Evolutionary conservation across 2,888 invertebrate genomes (phyloP).

Genomic region (Plutella xylostella): DNA sequence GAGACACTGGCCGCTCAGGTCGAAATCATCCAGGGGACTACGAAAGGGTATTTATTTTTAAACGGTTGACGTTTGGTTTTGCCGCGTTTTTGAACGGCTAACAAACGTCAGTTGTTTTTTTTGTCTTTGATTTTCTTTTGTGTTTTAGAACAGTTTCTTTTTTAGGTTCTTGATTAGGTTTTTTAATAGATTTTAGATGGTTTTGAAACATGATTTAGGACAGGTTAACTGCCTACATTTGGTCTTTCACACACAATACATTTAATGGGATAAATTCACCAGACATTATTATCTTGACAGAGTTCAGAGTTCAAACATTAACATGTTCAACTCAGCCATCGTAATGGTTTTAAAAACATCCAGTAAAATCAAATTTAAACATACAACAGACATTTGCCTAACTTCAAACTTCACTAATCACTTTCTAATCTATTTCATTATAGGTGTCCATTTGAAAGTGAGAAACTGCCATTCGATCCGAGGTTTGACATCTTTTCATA

Average conservation of each 20-base stretch:
- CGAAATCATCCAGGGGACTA: slow-evolving; percentile 86
- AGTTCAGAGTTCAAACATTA: too few relatives aligned
- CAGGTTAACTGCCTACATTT: too few relatives aligned
- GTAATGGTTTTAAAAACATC: too few relatives aligned
- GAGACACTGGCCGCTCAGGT: slow-evolving; percentile 87
- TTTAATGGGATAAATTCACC: too few relatives aligned
- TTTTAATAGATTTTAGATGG: not conserved
- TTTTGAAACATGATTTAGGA: too few relatives aligned
- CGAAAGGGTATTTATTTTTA: slow-evolving; percentile 78
- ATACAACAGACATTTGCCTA: too few relatives aligned
- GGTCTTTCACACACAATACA: too few relatives aligned
- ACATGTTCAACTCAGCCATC: too few relatives aligned
- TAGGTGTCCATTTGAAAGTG: slow-evolving; percentile 37
- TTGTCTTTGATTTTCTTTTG: not conserved
- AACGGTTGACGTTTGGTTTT: not conserved
- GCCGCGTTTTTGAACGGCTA: not conserved
- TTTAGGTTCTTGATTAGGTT: not conserved
- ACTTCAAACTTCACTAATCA: slow-evolving; percentile 17
- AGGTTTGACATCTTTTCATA: slow-evolving; percentile 40
- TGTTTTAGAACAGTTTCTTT: not conserved
- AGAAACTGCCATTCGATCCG: slow-evolving; percentile 45
- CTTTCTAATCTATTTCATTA: slow-evolving; percentile 21
- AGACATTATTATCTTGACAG: too few relatives aligned
- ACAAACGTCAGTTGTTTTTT: not conserved
- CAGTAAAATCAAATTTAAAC: too few relatives aligned